These are phyloP conservation scores for Paradisaea rubra DNA, from an alignment of 2,113 vertebrate species.

Conservation along the genomic window DNA sequence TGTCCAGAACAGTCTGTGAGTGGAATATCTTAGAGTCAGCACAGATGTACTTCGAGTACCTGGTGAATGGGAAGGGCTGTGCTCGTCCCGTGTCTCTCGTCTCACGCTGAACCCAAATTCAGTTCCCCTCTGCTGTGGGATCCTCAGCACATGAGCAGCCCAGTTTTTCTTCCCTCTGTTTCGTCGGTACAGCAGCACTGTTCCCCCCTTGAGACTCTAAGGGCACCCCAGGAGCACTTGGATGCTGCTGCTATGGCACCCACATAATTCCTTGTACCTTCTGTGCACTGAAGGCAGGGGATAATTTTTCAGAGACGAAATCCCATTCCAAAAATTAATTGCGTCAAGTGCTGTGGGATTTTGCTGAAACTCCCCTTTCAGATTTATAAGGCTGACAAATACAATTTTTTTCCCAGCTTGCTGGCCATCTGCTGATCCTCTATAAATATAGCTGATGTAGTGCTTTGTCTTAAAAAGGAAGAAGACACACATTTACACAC, in stretches of 20 bases:
- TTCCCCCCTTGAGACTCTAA: not conserved
- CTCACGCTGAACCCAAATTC: not conserved
- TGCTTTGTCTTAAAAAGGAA: slow-evolving; percentile 13
- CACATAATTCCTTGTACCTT: not conserved
- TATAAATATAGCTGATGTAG: slow-evolving; percentile 22
- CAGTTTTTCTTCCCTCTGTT: not conserved
- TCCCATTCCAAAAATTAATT: not conserved
- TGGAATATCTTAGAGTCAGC: not conserved
- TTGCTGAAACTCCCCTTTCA: not conserved
- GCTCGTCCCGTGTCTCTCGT: not conserved
- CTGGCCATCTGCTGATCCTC: slow-evolving; percentile 48
- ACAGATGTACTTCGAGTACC: fast-evolving
- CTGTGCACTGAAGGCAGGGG: not conserved
- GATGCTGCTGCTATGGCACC: not conserved
- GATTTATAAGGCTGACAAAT: slow-evolving; percentile 32
- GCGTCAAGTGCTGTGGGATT: not conserved
- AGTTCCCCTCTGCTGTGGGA: not conserved
- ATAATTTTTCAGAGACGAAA: not conserved
- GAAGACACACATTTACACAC: not conserved
- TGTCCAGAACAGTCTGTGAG: not conserved
- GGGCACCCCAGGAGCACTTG: not conserved
- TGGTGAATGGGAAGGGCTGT: not conserved
- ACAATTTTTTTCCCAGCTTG: slow-evolving; percentile 3
- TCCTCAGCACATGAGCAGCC: not conserved
- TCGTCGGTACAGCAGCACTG: fast-evolving